phyloP scores from a whole-genome alignment of 2,797 vertebrate species.

The Corythornis leucogaster region DNA sequence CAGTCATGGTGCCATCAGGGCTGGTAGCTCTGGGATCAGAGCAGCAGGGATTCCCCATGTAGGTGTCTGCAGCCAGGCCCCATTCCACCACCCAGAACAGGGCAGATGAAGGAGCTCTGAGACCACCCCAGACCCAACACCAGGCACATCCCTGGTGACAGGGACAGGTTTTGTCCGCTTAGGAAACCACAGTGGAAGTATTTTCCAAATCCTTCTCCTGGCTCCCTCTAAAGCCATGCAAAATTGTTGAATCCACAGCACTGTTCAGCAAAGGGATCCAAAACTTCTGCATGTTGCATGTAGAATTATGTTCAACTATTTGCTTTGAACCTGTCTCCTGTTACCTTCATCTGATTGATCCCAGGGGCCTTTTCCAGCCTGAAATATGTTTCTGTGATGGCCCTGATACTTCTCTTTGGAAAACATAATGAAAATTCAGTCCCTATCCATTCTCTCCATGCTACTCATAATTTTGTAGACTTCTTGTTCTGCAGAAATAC shows the following conservation, averaged over 20 bases:
- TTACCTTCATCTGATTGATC: not conserved
- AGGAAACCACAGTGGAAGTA: not conserved
- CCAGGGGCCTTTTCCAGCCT: no score
- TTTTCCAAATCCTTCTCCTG: not conserved
- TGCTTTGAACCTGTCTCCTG: not conserved
- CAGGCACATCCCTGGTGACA: not conserved
- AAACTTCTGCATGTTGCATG: not conserved
- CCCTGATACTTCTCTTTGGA: not conserved
- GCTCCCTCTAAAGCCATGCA: not conserved
- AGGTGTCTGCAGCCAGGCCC: not conserved
- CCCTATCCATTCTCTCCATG: not conserved
- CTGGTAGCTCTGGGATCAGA: not conserved
- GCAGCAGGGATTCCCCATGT: fast-evolving
- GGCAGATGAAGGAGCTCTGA: not conserved
- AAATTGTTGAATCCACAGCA: not conserved
- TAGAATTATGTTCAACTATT: not conserved
- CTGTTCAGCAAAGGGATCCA: not conserved
- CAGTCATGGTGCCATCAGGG: not conserved
- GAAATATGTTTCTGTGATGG: not conserved
- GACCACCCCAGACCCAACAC: not conserved
- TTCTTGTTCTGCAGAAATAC: not conserved
- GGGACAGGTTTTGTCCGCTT: not conserved
- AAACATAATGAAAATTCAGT: not conserved
- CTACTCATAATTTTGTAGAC: not conserved
- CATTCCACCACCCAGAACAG: not conserved